Percentiles rank a stretch among this genome's conserved stretches.
Conservation (phyloP, 2,888 invertebrate species). For the Drosophila macrospina region DNA sequence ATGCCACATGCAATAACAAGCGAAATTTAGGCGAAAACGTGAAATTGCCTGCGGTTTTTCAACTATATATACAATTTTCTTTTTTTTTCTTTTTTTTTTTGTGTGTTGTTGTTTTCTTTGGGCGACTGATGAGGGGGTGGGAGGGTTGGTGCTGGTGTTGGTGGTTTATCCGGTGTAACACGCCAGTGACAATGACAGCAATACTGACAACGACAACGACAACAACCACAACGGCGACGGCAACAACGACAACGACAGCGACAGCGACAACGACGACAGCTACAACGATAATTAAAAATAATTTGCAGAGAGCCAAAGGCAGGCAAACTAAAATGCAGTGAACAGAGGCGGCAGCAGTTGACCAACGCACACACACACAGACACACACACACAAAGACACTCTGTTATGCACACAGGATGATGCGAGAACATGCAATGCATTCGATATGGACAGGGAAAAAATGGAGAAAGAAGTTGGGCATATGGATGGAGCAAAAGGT, state of each 20-base stretch:
- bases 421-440: slow-evolving; percentile 58
- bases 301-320: slow-evolving; percentile 61
- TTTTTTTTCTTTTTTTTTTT: slow-evolving; percentile 3
- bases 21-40: slow-evolving; percentile 54
- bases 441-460: slow-evolving; percentile 27
- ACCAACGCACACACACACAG: slow-evolving; percentile 27
- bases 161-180: slow-evolving; percentile 49
- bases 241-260: slow-evolving; percentile 43
- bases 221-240: slow-evolving; percentile 50
- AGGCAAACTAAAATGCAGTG: slow-evolving; percentile 62
- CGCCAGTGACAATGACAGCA: slow-evolving; percentile 65
- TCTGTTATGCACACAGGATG: slow-evolving; percentile 51
- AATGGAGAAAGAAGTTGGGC: neutral
- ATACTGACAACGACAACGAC: slow-evolving; percentile 55
- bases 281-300: slow-evolving; percentile 75
- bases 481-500: neutral
- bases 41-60: slow-evolving; percentile 69
- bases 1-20: slow-evolving; percentile 62
- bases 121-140: neutral
- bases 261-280: slow-evolving; percentile 61
- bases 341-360: slow-evolving; percentile 33
- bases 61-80: slow-evolving; percentile 9
- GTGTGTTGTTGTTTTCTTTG: neutral
- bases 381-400: slow-evolving; percentile 13
- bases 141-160: neutral